Conservation (phyloP, 2,888 invertebrate species). For the Coecobrya sp. region DNA sequence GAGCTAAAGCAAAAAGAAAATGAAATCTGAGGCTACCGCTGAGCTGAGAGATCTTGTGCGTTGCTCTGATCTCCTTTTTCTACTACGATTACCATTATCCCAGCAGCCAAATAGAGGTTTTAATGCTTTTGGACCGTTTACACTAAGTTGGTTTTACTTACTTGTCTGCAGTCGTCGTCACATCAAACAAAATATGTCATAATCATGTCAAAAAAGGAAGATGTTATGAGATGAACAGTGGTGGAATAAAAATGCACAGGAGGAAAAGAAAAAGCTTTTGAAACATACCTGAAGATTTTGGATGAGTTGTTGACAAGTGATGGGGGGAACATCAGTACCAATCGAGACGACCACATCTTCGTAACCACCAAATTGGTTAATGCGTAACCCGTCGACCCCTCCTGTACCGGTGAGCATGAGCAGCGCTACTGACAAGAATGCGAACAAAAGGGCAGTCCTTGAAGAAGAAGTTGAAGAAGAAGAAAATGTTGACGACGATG, state of each 20-base stretch:
- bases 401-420: constrained; percentile 31
- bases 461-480: constrained; percentile 54
- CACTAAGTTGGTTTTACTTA: constrained; percentile 15
- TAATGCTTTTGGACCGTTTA: constrained; percentile 43
- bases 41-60: background rate
- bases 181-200: constrained; percentile 65
- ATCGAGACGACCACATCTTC: constrained; percentile 85
- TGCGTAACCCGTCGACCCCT: constrained; percentile 78
- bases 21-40: constrained; percentile 36
- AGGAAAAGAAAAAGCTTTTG: background rate
- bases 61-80: constrained; percentile 43
- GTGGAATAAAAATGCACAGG: constrained; percentile 25
- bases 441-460: constrained; percentile 68
- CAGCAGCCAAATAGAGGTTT: constrained; percentile 3
- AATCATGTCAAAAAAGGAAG: constrained; percentile 63
- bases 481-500: constrained; percentile 6
- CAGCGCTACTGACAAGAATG: constrained; percentile 67
- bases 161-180: background rate
- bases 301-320: constrained; percentile 84
- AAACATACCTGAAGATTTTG: constrained; percentile 83
- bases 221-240: constrained; percentile 1
- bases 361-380: constrained; percentile 85
- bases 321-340: constrained; percentile 84
- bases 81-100: background rate
- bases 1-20: constrained; percentile 38